A percentile compares a stretch with the other conserved stretches of the same genome.
Evolutionary conservation across 2,113 vertebrate genomes (phyloP).

Genomic region (Pterocles orientalis): DNA sequence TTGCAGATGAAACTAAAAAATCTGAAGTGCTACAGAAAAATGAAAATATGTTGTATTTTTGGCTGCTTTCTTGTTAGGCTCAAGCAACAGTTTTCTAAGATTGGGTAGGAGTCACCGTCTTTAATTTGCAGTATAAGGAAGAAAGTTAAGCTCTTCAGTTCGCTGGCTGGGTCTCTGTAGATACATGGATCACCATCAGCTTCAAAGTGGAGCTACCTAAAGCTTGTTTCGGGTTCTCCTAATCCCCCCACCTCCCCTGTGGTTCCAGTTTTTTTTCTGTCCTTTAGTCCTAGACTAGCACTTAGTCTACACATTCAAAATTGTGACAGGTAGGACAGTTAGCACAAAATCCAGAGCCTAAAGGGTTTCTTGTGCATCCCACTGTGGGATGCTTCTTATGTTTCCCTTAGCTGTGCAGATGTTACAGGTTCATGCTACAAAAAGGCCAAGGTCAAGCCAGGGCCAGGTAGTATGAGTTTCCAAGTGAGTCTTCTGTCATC

Average conservation of each 20-base stretch:
- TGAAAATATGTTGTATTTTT: not conserved
- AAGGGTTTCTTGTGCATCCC: not conserved
- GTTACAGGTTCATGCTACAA: not conserved
- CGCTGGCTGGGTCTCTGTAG: not conserved
- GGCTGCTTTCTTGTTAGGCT: not conserved
- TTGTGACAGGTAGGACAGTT: not conserved
- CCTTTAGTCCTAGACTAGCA: not conserved
- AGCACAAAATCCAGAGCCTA: not conserved
- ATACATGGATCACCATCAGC: not conserved
- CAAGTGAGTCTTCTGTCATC: not conserved
- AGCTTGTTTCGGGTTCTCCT: not conserved
- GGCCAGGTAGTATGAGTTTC: not conserved
- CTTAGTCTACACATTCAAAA: not conserved
- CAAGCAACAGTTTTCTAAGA: not conserved
- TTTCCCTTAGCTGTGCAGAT: not conserved
- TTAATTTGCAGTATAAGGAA: not conserved
- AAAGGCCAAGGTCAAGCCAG: not conserved
- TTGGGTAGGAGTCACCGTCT: not conserved
- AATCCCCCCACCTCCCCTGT: not conserved
- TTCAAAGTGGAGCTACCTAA: not conserved
- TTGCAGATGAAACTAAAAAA: not conserved
- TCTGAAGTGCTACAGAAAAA: not conserved
- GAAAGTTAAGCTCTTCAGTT: not conserved
- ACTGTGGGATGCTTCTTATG: not conserved
- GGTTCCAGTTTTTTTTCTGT: not conserved